Base-by-base conservation (phyloP, 2,888 invertebrate species). In the Coleophora deauratella region DNA sequence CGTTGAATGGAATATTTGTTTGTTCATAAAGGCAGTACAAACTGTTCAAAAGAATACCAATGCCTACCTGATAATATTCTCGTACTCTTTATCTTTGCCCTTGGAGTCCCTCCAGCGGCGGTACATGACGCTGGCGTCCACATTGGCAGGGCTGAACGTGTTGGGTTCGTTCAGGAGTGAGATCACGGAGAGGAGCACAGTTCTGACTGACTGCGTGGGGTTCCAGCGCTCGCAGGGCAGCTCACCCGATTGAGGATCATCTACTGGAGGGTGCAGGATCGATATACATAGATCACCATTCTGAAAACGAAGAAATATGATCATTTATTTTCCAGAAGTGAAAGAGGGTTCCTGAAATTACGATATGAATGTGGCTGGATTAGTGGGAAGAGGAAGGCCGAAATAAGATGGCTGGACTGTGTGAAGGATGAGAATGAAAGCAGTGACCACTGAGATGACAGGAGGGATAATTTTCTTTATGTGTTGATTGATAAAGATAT, bases 151-250 rank as follows among this genome's bases (percentile, higher is more conserved):
- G 64, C 98, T 99, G 86, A 93, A 99, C 52, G 99, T 99, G 87
- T 99, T 99, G 51, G 99, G 99, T 87, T 99, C 99, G 87, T 99
- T 99, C 66, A 99, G 89, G 52, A 99, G 89, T 11, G 99, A 99
- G 70, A 99, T 99, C 59, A 99, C 99, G 48, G 98, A 99, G 47
- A 99, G 89, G 53, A 99, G 89, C 63, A 99, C 97, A 39, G 99
- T 99, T 75, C 98, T 95, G 68, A 99, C 99, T 68, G 96, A 99
- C 87, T 99, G 99, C 54, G 99, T 99, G 41, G 99, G 99, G 89
- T 99, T 99, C 99, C 99, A 99, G 78, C 99, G 93, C 85, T 99
- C 99, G 84, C 98, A 99, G 0, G 99, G 98, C 63, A 99, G 82
- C 79, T 99, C 99, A 21, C 99, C 99, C 61, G 97, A 98, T 72